Conservation (phyloP, 2,113 vertebrate genomes). For the Gasterosteus aculeatus region DNA sequence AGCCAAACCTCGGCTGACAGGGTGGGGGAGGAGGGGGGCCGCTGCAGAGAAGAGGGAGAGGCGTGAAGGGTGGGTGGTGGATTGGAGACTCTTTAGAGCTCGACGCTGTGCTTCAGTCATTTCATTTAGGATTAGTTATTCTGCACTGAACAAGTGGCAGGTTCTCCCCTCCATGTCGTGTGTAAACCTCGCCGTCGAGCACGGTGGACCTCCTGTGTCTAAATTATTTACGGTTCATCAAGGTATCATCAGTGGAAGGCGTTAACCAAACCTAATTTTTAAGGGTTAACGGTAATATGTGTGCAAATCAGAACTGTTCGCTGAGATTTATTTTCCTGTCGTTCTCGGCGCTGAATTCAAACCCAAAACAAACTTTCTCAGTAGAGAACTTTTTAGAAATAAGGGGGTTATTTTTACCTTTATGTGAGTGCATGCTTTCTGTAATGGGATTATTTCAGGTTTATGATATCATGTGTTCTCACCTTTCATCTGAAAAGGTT, state of each 20-base stretch:
- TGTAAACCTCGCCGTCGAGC: constrained; percentile 48
- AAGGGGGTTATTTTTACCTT: neutral
- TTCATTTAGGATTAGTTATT: constrained; percentile 80
- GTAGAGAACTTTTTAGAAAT: neutral
- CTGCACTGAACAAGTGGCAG: constrained; percentile 75
- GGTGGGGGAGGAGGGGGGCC: constrained; percentile 45
- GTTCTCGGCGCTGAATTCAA: constrained; percentile 8
- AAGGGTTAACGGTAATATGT: constrained; percentile 8
- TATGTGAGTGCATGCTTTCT: constrained; percentile 8
- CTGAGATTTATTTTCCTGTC: constrained; percentile 30
- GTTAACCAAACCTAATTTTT: constrained; percentile 17
- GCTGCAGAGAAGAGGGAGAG: constrained; percentile 2
- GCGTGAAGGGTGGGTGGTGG: constrained; percentile 37
- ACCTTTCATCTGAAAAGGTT: neutral
- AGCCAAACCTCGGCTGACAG: constrained; percentile 78
- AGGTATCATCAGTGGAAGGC: constrained; percentile 39
- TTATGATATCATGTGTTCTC: neutral
- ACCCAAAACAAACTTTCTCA: constrained; percentile 21
- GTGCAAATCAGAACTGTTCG: constrained; percentile 32
- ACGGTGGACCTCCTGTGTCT: constrained; percentile 52
- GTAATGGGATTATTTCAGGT: neutral
- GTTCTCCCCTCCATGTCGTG: constrained; percentile 50
- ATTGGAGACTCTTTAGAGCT: constrained; percentile 64
- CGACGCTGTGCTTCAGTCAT: constrained; percentile 77
- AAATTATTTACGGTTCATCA: constrained; percentile 67